Evolutionary conservation across 2,888 invertebrate genomes (phyloP).

Genomic region (Thalpophila matura): DNA sequence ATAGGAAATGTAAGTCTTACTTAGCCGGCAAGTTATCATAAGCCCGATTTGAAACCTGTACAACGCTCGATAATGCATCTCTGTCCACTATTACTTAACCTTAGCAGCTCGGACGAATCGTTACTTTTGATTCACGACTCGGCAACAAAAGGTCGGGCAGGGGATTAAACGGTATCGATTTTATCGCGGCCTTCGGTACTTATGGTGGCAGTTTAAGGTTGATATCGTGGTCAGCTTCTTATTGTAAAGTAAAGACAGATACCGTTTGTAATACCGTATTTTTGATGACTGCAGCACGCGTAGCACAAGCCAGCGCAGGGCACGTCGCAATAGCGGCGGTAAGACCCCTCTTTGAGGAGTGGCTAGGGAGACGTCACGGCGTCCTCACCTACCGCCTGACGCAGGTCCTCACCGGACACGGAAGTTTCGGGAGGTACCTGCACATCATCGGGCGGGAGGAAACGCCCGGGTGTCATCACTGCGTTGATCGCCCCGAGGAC

Average conservation of each 20-base stretch:
- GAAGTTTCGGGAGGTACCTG: too few relatives aligned
- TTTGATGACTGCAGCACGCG: background rate
- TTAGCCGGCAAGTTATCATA: background rate
- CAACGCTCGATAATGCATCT: conserved; percentile 4
- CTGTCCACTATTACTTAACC: conserved; percentile 11
- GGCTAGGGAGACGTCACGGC: too few relatives aligned
- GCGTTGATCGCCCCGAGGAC: too few relatives aligned
- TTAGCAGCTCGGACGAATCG: conserved; percentile 23
- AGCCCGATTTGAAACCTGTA: conserved; percentile 1
- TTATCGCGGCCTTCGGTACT: conserved; percentile 21
- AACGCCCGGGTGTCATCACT: too few relatives aligned
- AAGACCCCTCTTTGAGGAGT: too few relatives aligned
- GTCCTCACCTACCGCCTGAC: too few relatives aligned
- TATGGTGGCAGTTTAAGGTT: background rate
- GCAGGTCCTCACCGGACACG: too few relatives aligned
- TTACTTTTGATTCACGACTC: conserved; percentile 46
- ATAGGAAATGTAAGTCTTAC: background rate
- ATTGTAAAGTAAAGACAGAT: background rate
- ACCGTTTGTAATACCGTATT: background rate
- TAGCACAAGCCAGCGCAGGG: too few relatives aligned
- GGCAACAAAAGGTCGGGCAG: conserved; percentile 24
- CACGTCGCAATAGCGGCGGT: too few relatives aligned
- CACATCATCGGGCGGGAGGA: too few relatives aligned
- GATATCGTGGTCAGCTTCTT: background rate
- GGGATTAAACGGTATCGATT: conserved; percentile 34